phyloP scores from a whole-genome alignment of 2,113 vertebrate species.

The western clawed frog (Xenopus tropicalis) region DNA sequence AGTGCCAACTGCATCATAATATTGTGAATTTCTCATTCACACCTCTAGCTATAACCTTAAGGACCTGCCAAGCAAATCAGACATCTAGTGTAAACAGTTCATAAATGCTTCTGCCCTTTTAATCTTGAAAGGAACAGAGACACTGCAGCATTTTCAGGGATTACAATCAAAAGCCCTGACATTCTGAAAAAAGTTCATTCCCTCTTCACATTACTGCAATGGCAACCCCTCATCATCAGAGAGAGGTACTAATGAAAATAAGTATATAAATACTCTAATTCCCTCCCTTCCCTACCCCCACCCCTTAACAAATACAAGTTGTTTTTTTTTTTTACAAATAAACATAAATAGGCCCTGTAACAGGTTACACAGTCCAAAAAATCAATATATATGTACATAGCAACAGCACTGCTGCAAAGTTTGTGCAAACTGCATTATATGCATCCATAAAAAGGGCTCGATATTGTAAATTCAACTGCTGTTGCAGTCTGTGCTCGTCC shows the following conservation, averaged over 20 bases:
- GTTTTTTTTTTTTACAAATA: background rate
- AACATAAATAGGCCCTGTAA: slow-evolving; percentile 28
- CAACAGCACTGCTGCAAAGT: slow-evolving; percentile 11
- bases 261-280: background rate
- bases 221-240: background rate
- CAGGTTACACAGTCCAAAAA: slow-evolving; percentile 13
- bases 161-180: background rate
- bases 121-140: background rate
- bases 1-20: no score
- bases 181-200: background rate
- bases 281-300: background rate
- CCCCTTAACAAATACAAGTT: no score
- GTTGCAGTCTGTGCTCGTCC: background rate
- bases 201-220: no score
- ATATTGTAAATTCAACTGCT: background rate
- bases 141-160: slow-evolving; percentile 32
- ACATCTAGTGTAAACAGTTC: slow-evolving; percentile 4
- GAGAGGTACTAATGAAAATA: no score
- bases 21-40: no score
- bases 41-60: no score
- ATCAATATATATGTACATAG: background rate
- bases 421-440: slow-evolving; percentile 26
- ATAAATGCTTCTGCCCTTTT: no score
- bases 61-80: background rate
- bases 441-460: background rate